Conservation (phyloP, 2,888 invertebrate species). For the Nematopogon swammerdamellus region DNA sequence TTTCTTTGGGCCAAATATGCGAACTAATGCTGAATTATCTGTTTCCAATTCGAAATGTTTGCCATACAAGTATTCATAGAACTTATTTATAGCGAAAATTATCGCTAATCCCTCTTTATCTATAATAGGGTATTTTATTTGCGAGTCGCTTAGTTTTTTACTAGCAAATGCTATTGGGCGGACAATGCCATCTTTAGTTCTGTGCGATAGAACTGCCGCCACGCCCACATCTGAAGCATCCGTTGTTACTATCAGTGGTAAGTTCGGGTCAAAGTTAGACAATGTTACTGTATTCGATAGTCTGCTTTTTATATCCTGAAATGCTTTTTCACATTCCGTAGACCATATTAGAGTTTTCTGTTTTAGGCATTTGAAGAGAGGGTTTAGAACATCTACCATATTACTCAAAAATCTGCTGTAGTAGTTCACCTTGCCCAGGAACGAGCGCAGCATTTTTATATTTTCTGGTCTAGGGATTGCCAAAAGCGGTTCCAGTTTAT, state of each 20-base stretch:
- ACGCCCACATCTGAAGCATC: conserved; percentile 7
- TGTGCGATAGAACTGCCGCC: conserved; percentile 6
- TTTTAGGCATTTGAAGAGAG: no score
- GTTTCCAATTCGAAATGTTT: conserved; percentile 14
- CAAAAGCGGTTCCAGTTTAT: no score
- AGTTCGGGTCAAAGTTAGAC: no score
- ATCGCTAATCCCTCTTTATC: conserved; percentile 15
- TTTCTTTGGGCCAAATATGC: conserved; percentile 19
- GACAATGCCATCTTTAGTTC: conserved; percentile 5
- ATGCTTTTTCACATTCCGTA: no score
- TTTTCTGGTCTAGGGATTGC: no score
- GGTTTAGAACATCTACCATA: no score
- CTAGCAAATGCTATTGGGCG: conserved; percentile 12
- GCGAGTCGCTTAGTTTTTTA: conserved; percentile 10
- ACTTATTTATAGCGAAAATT: conserved; percentile 14
- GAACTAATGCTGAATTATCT: conserved; percentile 14
- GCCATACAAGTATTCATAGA: conserved; percentile 15
- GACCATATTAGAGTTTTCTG: no score
- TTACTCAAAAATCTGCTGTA: no score
- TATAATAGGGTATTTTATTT: conserved; percentile 10
- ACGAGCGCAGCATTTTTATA: no score
- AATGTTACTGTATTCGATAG: no score
- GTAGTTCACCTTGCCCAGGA: no score
- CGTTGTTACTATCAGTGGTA: conserved; percentile 9
- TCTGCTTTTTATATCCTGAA: no score